Evolutionary conservation across 2,797 vertebrate species (phyloP).

Genomic region (Toxotes lorentzi): DNA sequence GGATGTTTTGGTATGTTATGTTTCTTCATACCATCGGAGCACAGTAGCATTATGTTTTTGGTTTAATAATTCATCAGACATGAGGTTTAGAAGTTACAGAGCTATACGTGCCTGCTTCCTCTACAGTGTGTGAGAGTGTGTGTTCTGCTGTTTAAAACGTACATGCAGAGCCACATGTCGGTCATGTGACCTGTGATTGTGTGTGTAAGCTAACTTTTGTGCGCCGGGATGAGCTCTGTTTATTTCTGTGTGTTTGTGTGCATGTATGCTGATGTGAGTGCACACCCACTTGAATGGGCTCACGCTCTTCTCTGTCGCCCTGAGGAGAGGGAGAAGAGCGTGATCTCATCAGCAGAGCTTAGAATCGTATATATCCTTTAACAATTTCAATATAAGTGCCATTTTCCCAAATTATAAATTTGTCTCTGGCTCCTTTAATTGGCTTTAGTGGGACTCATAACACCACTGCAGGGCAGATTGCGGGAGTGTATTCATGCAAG

Average conservation of each 20-base stretch:
- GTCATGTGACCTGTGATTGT: constrained; percentile 6
- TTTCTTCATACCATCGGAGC: constrained; percentile 42
- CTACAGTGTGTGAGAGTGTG: constrained; percentile 3
- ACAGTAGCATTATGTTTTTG: constrained; percentile 47
- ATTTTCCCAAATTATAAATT: constrained; percentile 73
- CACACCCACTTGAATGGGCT: constrained; percentile 13
- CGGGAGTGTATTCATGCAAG: constrained; percentile 52
- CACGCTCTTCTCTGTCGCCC: constrained; percentile 3
- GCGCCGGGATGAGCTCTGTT: background rate
- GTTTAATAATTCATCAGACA: constrained; percentile 71
- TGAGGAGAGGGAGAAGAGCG: constrained; percentile 32
- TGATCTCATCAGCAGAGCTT: constrained; percentile 60
- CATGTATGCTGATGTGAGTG: background rate
- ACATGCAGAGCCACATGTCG: background rate
- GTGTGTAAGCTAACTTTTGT: background rate
- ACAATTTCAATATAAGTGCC: constrained; percentile 62
- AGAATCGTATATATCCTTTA: constrained; percentile 64
- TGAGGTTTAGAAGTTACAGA: constrained; percentile 53
- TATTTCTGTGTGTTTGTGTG: background rate
- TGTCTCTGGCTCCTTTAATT: constrained; percentile 69
- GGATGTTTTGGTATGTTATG: constrained; percentile 58
- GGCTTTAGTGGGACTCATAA: constrained; percentile 71
- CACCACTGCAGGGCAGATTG: constrained; percentile 60
- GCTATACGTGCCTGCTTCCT: constrained; percentile 54
- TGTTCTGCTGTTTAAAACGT: constrained; percentile 7